Percentiles rank a stretch among this genome's conserved stretches.
phyloP scores from a whole-genome alignment of 2,797 vertebrate genomes.

The Bovichtus diacanthus region DNA sequence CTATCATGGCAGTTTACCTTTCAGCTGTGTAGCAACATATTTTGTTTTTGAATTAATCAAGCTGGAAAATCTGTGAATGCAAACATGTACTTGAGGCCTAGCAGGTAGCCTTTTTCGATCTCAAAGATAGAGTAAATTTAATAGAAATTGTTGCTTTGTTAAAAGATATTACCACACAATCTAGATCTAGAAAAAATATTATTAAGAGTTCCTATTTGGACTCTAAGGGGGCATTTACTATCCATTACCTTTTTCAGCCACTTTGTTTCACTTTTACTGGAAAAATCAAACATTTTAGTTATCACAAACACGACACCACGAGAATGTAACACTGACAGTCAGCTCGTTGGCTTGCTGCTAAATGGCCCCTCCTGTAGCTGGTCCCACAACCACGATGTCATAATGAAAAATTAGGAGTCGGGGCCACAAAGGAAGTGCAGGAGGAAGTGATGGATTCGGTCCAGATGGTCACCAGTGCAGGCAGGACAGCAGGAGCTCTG shows the following conservation, averaged over 20 bases:
- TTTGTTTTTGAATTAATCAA: too few relatives aligned
- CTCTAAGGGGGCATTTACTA: background rate
- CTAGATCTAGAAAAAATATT: too few relatives aligned
- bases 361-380: constrained; percentile 4
- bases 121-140: background rate
- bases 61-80: too few relatives aligned
- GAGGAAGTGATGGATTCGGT: constrained; percentile 71
- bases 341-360: background rate
- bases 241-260: background rate
- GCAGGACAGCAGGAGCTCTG: constrained; percentile 62
- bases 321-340: background rate
- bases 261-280: background rate
- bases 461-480: constrained; percentile 69
- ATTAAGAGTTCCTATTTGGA: background rate
- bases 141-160: background rate
- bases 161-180: background rate
- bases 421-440: constrained; percentile 42
- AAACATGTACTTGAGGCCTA: background rate
- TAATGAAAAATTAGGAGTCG: constrained; percentile 60
- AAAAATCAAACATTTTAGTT: background rate
- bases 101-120: background rate
- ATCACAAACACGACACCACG: constrained; percentile 5
- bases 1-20: too few relatives aligned
- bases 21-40: too few relatives aligned
- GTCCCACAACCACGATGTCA: constrained; percentile 32